Conservation (phyloP, 2,888 invertebrate species). For the Hemaris fuciformis region DNA sequence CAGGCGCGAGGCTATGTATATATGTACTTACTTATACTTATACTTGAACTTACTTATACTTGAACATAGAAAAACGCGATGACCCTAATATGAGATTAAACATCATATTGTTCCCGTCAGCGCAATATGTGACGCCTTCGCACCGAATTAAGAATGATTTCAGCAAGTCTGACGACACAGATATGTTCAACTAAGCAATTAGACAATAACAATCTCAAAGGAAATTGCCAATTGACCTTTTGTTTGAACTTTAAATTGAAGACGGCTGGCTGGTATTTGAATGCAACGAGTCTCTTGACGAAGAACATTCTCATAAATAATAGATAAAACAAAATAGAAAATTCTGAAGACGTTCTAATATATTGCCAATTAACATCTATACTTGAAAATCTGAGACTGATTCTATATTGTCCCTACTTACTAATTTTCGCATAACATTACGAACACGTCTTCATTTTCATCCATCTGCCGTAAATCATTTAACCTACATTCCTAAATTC, state of each 20-base stretch:
- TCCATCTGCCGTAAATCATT: background rate
- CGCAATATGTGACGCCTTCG: constrained; percentile 17
- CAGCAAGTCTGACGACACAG: constrained; percentile 37
- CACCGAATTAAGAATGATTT: constrained; percentile 38
- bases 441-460: too few species aligned
- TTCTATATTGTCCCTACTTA: too few species aligned
- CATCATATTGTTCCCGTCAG: constrained; percentile 9
- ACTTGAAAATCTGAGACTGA: background rate
- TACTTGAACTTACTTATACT: background rate
- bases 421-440: too few species aligned
- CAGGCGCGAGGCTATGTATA: too few species aligned
- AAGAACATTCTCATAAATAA: constrained; percentile 6
- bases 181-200: constrained; percentile 58
- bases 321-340: background rate
- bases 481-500: background rate
- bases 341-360: background rate
- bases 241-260: constrained; percentile 69
- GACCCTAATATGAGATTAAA: constrained; percentile 2
- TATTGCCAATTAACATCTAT: background rate
- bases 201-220: constrained; percentile 71
- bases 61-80: background rate
- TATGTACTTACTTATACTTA: too few species aligned
- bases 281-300: constrained; percentile 3
- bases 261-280: constrained; percentile 37
- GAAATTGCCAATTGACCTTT: constrained; percentile 78